Percentiles rank a stretch among this genome's conserved stretches.
These are phyloP conservation scores for Synanthedon andrenaeformis DNA, from an alignment of 2,888 invertebrate species.

Conservation along the genomic window DNA sequence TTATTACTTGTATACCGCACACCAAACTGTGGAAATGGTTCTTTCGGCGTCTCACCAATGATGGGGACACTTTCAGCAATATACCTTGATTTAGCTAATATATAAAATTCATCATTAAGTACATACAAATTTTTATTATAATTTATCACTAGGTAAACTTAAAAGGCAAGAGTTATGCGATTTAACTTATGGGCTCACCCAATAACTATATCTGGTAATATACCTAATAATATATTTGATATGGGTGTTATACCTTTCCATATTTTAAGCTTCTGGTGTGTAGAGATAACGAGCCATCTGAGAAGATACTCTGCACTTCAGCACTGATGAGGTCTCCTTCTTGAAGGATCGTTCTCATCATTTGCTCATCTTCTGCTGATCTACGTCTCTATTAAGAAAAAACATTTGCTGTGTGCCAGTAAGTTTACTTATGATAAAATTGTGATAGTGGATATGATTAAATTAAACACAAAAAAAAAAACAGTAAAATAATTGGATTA, in stretches of 20 bases:
- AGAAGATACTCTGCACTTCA: constrained; percentile 93
- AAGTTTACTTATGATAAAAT: not conserved
- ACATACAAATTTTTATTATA: too few species aligned
- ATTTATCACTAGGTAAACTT: too few species aligned
- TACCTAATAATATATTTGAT: too few species aligned
- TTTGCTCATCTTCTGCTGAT: constrained; percentile 96
- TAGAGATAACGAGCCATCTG: constrained; percentile 91
- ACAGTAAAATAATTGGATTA: too few species aligned
- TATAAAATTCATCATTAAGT: constrained; percentile 1
- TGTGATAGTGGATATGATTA: not conserved
- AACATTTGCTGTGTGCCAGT: not conserved
- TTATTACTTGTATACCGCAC: constrained; percentile 90
- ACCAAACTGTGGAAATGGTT: constrained; percentile 95
- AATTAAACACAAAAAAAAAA: too few species aligned
- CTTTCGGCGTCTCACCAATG: constrained; percentile 91
- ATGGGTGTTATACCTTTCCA: constrained; percentile 79
- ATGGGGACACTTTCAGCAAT: constrained; percentile 90
- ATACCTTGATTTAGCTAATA: constrained; percentile 86
- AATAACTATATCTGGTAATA: too few species aligned
- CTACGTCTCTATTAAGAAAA: constrained; percentile 76
- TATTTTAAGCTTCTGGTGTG: constrained; percentile 97
- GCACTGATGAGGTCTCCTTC: constrained; percentile 98
- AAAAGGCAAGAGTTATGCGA: too few species aligned
- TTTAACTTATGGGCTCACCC: too few species aligned
- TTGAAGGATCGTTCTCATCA: constrained; percentile 94